Evolutionary conservation across 2,797 vertebrate species (phyloP), one percentile per base, ranked within the genome.

Genomic region (Emydoidea blandingii): DNA sequence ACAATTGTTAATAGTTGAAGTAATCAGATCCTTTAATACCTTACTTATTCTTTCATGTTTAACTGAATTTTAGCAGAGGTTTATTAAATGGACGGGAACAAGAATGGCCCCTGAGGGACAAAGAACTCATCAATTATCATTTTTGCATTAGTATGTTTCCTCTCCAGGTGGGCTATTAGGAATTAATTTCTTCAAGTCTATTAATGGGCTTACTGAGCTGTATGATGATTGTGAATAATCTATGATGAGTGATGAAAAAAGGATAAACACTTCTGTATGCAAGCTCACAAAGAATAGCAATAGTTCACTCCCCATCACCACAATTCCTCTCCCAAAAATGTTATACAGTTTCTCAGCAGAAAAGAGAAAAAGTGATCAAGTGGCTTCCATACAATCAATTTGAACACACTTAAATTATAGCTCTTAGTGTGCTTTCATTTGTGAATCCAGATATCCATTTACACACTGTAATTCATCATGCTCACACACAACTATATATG

Each of bases 201-300:
- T 49, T 29, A 52, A 79, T 72, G 59, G 59, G n/a, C 85, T 85
- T 83, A 65, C 88, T 92, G 74, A 87, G 85, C 85, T 87, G 52
- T 4, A 59, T n/a, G 53, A n/a, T 80, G 90, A 92, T 1, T 91
- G 81, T 16, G 89, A 96, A 52, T 29, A 79, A 81, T 11, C 89
- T 79, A 37, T 23, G 85, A 85, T 37, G 86, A 93, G 93, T 54
- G 54, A 91, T 12, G 52, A 90, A 88, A 85, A 59, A 86, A 92
- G 41, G 79, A 83, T 89, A 54, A 91, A 65, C 81, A 47, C 81
- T 83, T 85, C 81, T 85, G 84, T 65, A 79, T 11, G 25, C 54
- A 84, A 56, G 50, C 6, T 88, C 80, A 44, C 34, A 85, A 41
- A 57, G 50, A 92, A 93, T 87, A 82, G 25, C n/a, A 18, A 4